Evolutionary conservation across 2,797 vertebrate species (phyloP).

Genomic region (Leptoclinus maculatus): DNA sequence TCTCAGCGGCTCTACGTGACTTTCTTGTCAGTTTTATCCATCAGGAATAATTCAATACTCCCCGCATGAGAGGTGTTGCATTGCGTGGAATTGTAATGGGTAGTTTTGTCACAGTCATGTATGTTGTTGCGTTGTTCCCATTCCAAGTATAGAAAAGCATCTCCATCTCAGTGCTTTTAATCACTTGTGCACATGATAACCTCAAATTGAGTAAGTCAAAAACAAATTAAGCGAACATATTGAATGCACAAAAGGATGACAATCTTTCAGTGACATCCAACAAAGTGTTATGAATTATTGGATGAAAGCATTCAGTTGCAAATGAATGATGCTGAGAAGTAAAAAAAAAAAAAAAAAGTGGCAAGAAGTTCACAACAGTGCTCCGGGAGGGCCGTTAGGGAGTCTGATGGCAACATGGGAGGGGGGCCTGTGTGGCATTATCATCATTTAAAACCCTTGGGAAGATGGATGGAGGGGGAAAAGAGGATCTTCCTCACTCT

Average conservation of each 20-base stretch:
- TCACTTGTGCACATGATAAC: conserved; percentile 18
- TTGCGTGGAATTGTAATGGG: conserved; percentile 13
- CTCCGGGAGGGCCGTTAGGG: conserved; percentile 50
- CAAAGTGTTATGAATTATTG: neutral
- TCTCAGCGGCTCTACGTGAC: neutral
- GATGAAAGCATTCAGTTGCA: conserved; percentile 14
- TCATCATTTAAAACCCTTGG: conserved; percentile 43
- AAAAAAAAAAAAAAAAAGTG: neutral
- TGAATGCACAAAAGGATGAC: conserved; percentile 12
- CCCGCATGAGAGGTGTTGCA: conserved; percentile 11
- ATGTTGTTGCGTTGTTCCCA: neutral
- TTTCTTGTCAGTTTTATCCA: conserved; percentile 19
- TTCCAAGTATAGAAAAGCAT: conserved; percentile 17
- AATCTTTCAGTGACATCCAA: conserved; percentile 17
- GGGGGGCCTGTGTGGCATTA: conserved; percentile 37
- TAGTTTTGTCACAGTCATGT: conserved; percentile 17
- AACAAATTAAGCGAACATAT: conserved; percentile 31
- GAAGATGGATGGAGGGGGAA: conserved; percentile 17
- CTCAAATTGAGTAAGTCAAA: conserved; percentile 30
- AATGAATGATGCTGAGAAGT: neutral
- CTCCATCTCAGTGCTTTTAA: conserved; percentile 12
- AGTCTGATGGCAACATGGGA: conserved; percentile 27
- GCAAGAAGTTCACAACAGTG: conserved; percentile 20
- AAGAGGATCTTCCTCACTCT: conserved; percentile 30
- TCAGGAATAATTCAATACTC: conserved; percentile 24